Base-by-base conservation (phyloP, 2,888 invertebrate genomes). In the Terebella lapidaria region DNA sequence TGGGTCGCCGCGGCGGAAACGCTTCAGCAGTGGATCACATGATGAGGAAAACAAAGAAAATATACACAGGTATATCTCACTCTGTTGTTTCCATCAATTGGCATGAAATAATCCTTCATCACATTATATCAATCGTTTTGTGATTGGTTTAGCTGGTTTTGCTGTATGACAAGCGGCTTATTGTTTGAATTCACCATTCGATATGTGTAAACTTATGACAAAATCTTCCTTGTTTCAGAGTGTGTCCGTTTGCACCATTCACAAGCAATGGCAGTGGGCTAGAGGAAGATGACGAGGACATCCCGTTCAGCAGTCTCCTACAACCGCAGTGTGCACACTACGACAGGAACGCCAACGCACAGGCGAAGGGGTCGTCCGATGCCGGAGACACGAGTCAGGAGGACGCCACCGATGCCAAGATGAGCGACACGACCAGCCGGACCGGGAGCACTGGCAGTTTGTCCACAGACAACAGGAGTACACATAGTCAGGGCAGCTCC, bases 251-350 rank as follows among this genome's bases (percentile, higher is more conserved):
- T n/a, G n/a, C n/a, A n/a, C n/a, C n/a, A n/a, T n/a, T n/a, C n/a
- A n/a, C n/a, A n/a, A n/a, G n/a, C n/a, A n/a, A n/a, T n/a, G n/a
- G n/a, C n/a, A n/a, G n/a, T n/a, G n/a, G n/a, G n/a, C 54, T 56
- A 62, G 62, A 58, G 47, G 20, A 47, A 57, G 27, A 69, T 64
- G 56, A 46, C 20, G 75, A 74, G 20, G 78, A 79, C 42, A 69
- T 77, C 22, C 77, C 78, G 24, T 78, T 79, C 59, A 57, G 72
- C 24, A 74, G 70, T 47, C 68, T 79, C 2, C 66, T 77, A 10
- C 71, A 72, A 24, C 70, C 53, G 5, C 20, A n/a, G 1, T 20
- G 27, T n/a, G 47, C 28, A 5, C 35, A 24, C 18, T n/a, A 25
- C 15, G 24, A 60, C n/a, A 22, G 49, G 5, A 49, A 49, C 49